Evolutionary conservation across 2,888 invertebrate species (phyloP).

Genomic region (Xylota segnis): DNA sequence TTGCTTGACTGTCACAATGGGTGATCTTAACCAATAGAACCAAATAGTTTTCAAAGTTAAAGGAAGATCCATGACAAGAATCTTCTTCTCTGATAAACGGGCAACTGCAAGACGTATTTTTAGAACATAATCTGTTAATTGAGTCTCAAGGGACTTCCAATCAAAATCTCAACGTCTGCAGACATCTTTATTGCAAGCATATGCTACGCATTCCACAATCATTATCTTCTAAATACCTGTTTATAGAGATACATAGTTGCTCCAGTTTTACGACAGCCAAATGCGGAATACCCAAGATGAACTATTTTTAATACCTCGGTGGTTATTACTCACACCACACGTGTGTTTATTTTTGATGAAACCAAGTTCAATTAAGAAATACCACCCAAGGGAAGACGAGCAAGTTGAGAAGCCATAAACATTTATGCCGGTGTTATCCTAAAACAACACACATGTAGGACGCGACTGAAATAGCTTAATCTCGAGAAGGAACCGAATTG

Average conservation of each 20-base stretch:
- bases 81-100: too few relatives aligned
- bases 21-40: too few relatives aligned
- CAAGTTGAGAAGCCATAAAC: constrained; percentile 44
- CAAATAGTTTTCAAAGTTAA: too few relatives aligned
- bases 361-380: constrained; percentile 12
- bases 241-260: neutral
- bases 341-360: constrained; percentile 47
- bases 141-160: neutral
- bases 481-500: constrained; percentile 46
- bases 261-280: constrained; percentile 15
- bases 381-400: constrained; percentile 45
- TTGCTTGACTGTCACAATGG: too few relatives aligned
- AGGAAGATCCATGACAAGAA: too few relatives aligned
- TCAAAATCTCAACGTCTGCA: neutral
- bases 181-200: constrained; percentile 30
- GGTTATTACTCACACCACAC: constrained; percentile 34
- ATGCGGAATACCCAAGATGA: neutral
- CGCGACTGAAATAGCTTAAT: constrained; percentile 52
- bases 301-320: neutral
- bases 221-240: constrained; percentile 17
- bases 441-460: constrained; percentile 46
- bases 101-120: too few relatives aligned
- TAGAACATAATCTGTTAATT: too few relatives aligned
- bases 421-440: constrained; percentile 42
- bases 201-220: constrained; percentile 1